Evolutionary conservation across 2,888 invertebrate species (phyloP), one percentile per base, ranked within the genome.

Genomic region (Tanypteryx hageni): DNA sequence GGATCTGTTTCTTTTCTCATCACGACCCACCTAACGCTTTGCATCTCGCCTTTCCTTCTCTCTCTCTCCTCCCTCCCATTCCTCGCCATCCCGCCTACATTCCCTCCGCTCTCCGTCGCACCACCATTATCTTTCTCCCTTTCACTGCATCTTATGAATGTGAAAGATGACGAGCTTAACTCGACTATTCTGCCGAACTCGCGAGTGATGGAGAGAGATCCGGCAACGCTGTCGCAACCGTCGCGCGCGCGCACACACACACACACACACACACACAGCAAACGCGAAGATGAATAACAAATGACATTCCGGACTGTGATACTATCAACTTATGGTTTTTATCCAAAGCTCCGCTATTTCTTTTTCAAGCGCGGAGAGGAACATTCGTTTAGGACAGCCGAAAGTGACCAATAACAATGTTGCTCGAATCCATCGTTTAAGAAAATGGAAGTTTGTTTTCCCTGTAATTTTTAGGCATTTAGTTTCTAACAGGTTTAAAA

Each of bases 281-380:
- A 68, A 16, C 68, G 68, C 76, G 27, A 76, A 76, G 22, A 76
- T 76, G 76, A 76, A 76, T 76, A 76, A 76, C 76, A 76, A 76
- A 76, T 76, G 22, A 76, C 22, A 76, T 76, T 76, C 76, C 76
- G 76, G 11, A 27, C 4, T 76, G 4, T 11, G 18, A 68, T 76
- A 27, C 76, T 18, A 44, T 44, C 44, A 44, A 44, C 11, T 76
- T 22, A 22, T 64, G 64, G 22, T 27, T 76, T 76, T 76, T 13
- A n/a, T 76, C 76, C 16, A 22, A 76, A 22, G 76, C 10, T 27
- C 27, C 76, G 10, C 22, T 76, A n/a, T 76, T 76, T 76, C 27
- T 22, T 76, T 14, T 76, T 76, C 11, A 27, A 13, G 5, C 27
- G 11, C 1, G 44, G 44, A 76, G 22, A 76, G 27, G 76, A 76